Conservation (phyloP, 2,797 vertebrate genomes). For the Sebastes kiyomatsui region DNA sequence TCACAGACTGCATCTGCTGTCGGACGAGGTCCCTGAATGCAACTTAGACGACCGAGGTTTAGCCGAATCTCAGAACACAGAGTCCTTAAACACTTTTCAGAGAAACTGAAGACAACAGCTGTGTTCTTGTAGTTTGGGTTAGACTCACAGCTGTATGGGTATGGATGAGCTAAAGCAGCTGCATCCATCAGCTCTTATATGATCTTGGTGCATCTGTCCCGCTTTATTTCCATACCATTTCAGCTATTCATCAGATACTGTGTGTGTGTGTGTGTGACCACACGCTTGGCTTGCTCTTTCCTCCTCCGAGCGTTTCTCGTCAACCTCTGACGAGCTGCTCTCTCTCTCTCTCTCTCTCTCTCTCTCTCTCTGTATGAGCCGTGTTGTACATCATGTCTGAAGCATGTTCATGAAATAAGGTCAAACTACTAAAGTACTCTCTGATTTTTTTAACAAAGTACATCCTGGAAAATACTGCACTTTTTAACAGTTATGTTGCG, state of each 20-base stretch:
- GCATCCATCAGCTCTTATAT: background rate
- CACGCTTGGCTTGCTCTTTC: constrained; percentile 51
- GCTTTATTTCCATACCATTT: constrained; percentile 53
- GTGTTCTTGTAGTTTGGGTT: no score
- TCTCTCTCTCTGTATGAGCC: no score
- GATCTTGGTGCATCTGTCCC: background rate
- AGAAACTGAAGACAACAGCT: no score
- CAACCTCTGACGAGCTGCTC: constrained; percentile 23
- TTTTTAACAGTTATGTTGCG: no score
- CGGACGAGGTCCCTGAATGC: background rate
- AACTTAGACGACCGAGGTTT: background rate
- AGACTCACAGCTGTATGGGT: background rate
- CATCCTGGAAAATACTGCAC: background rate
- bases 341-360: background rate
- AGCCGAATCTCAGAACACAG: no score
- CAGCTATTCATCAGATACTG: constrained; percentile 54
- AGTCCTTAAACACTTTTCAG: background rate
- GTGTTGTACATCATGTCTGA: no score
- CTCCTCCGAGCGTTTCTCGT: constrained; percentile 39
- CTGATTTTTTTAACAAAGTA: background rate
- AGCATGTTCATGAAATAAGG: no score
- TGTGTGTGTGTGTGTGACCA: background rate
- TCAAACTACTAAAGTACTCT: background rate
- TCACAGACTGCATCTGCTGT: background rate
- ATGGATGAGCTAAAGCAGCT: background rate